Percentiles rank a stretch among this genome's conserved stretches.
phyloP scores from a whole-genome alignment of 2,888 invertebrate species.

The Zhuqinia jingwanae region DNA sequence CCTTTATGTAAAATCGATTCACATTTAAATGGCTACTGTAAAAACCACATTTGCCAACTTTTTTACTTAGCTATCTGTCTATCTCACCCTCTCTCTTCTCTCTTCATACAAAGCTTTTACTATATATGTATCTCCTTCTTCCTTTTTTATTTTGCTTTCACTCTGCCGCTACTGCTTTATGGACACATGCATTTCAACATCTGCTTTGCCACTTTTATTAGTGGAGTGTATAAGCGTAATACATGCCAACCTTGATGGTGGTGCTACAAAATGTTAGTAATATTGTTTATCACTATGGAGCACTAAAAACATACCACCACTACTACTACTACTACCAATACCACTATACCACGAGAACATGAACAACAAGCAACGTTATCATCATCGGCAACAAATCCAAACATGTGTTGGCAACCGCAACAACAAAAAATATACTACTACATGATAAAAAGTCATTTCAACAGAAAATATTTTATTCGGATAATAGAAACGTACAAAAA shows the following conservation, averaged over 20 bases:
- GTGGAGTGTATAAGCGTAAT: too few relatives aligned
- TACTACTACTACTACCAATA: not conserved
- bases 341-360: not conserved
- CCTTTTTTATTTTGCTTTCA: too few relatives aligned
- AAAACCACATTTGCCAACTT: constrained; percentile 16
- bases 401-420: constrained; percentile 42
- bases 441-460: constrained; percentile 13
- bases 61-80: not conserved
- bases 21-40: constrained; percentile 18
- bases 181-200: not conserved
- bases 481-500: not conserved
- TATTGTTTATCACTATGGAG: constrained; percentile 40
- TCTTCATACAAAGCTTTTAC: too few relatives aligned
- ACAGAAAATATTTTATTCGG: constrained; percentile 22
- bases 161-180: constrained; percentile 4
- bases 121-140: not conserved
- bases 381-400: constrained; percentile 24
- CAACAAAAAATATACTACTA: not conserved
- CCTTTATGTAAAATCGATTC: constrained; percentile 55
- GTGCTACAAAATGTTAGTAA: constrained; percentile 20
- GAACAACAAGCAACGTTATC: not conserved
- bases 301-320: too few relatives aligned
- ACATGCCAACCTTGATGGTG: not conserved
- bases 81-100: too few relatives aligned
- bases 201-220: not conserved